phyloP scores from a whole-genome alignment of 1,140 invertebrate genomes.

The Camponotus vicinus region DNA sequence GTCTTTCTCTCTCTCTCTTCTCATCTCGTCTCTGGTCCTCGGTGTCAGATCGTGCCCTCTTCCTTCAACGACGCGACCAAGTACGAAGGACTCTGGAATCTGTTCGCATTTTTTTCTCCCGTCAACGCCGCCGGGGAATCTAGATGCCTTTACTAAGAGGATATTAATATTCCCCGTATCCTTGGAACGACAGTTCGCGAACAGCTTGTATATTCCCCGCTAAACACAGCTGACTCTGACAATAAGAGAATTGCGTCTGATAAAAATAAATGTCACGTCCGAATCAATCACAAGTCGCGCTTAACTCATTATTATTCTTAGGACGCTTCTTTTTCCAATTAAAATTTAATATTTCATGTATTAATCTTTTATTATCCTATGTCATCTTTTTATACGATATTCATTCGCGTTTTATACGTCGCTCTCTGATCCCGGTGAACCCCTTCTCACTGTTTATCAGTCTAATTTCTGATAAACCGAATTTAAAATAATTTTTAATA shows the following conservation, averaged over 20 bases:
- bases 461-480: no score
- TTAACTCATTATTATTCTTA: slow-evolving; percentile 25
- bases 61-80: background rate
- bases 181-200: slow-evolving; percentile 38
- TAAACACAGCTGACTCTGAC: background rate
- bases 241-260: slow-evolving; percentile 3
- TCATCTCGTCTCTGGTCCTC: background rate
- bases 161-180: slow-evolving; percentile 64
- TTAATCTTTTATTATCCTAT: background rate
- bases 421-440: no score
- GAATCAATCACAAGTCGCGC: slow-evolving; percentile 10
- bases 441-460: no score
- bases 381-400: background rate
- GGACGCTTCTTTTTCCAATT: background rate
- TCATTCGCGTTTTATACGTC: background rate
- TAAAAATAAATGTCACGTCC: slow-evolving; percentile 42
- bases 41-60: background rate
- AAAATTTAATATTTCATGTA: background rate
- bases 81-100: slow-evolving; percentile 9
- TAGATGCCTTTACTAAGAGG: slow-evolving; percentile 14
- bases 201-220: slow-evolving; percentile 20
- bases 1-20: background rate
- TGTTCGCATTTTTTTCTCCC: slow-evolving; percentile 8
- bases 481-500: no score
- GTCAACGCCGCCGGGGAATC: background rate